phyloP scores from a whole-genome alignment of 2,888 invertebrate species.

The Petrolisthes cinctipes region DNA sequence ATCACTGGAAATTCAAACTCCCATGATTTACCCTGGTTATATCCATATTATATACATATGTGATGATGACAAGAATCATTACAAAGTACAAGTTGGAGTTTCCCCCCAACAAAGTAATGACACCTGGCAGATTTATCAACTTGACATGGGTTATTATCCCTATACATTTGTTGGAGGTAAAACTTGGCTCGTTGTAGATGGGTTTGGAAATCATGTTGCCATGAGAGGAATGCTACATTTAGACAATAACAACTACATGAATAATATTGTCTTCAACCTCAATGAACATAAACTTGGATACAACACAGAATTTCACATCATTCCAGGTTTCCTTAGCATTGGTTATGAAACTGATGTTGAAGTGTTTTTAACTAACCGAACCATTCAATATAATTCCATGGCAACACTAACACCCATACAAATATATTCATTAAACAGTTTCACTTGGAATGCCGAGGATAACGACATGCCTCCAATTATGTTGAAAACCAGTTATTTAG shows the following conservation, averaged over 20 bases:
- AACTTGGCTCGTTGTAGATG: not conserved
- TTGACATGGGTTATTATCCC: slow-evolving; percentile 1
- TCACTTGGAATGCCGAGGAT: slow-evolving; percentile 49
- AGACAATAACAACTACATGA: slow-evolving; percentile 17
- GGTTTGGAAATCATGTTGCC: slow-evolving; percentile 4
- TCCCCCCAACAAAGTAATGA: not conserved
- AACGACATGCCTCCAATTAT: slow-evolving; percentile 31
- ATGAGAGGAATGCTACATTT: slow-evolving; percentile 19
- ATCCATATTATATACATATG: slow-evolving; percentile 21
- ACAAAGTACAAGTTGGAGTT: slow-evolving; percentile 17
- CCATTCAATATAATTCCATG: slow-evolving; percentile 5
- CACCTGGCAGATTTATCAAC: not conserved
- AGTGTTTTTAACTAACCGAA: slow-evolving; percentile 22
- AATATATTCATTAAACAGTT: slow-evolving; percentile 11
- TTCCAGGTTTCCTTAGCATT: slow-evolving; percentile 21
- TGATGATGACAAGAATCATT: slow-evolving; percentile 19
- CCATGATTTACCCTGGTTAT: slow-evolving; percentile 19
- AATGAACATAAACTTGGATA: slow-evolving; percentile 41
- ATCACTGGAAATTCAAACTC: slow-evolving; percentile 25
- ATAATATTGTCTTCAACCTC: slow-evolving; percentile 38
- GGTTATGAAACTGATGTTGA: slow-evolving; percentile 11
- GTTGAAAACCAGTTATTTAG: no score
- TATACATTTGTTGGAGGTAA: not conserved
- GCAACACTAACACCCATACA: not conserved
- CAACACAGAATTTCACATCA: not conserved